These are phyloP conservation scores for Hippocampus barbouri DNA, from an alignment of 2,113 vertebrate genomes.

Conservation along the genomic window DNA sequence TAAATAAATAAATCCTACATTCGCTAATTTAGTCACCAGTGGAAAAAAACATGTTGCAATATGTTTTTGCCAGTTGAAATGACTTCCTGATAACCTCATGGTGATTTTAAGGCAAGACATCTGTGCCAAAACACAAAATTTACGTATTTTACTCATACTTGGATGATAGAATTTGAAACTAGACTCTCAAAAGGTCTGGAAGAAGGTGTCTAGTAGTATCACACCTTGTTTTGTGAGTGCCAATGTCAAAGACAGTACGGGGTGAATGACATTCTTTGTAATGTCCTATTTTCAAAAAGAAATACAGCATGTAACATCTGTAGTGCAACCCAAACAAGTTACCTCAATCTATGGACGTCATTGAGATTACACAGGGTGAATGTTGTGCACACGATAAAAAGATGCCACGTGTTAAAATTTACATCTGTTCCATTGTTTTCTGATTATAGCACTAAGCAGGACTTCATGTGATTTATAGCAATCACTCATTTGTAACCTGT, in stretches of 20 bases:
- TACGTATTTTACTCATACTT: neutral
- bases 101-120: neutral
- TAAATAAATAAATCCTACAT: neutral
- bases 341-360: neutral
- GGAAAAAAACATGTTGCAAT: neutral
- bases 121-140: neutral
- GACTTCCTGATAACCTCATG: neutral
- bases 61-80: neutral
- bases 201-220: neutral
- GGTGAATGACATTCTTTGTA: neutral
- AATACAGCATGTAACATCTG: neutral
- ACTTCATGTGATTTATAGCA: constrained; percentile 46
- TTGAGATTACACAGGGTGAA: constrained; percentile 3
- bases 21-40: neutral
- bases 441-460: constrained; percentile 27
- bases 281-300: neutral
- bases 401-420: constrained; percentile 33
- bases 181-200: neutral
- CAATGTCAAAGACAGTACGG: neutral
- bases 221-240: neutral
- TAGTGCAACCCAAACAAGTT: neutral
- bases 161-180: neutral
- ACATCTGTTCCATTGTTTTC: constrained; percentile 42
- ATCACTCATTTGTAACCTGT: constrained; percentile 49
- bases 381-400: constrained; percentile 25